Evolutionary conservation across 2,797 vertebrate genomes (phyloP), one percentile per base, ranked within the genome.

Genomic region (Poecilia picta): DNA sequence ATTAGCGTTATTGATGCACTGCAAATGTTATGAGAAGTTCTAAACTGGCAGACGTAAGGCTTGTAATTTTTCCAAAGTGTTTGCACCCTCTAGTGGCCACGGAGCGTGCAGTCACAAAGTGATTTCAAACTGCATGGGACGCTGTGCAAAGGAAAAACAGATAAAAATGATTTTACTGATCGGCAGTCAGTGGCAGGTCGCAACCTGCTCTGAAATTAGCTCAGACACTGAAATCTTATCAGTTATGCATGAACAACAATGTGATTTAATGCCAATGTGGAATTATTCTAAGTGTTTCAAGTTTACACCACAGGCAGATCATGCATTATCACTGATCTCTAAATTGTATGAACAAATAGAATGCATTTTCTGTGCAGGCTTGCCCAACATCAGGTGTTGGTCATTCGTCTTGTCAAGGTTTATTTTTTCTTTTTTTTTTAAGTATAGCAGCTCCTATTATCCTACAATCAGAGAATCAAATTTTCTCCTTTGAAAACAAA

Each of bases 391-490:
- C 75, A 91, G 86, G 81, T 87, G 82, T 73, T 15, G 68, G 74
- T 82, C 82, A 87, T 91, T 87, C 77, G 85, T 91, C 82, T 88
- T 84, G 70, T 86, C 83, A 81, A 41, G 41, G 0, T 20, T 49
- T 49, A 6, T 49, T 49, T 16, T 5, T 16, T 18, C 3, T 6
- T 23, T 8, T 23, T 88, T 23, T 83, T 76, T 81, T 75, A 87
- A 82, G 79, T 72, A 68, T 72, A 76, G 81, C 81, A 84, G 81
- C 68, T 86, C 80, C 89, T 85, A 93, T 92, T 87, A 94, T 81
- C 72, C 85, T 76, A 89, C 89, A 93, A 91, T 93, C 88, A 91
- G 74, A 91, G 81, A 88, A 73, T 80, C 89, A 82, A 77, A 84
- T 90, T 89, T 89, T 83, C 73, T 89, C 77, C 72, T 84, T 82